Evolutionary conservation across 2,797 vertebrate species (phyloP).

Genomic region (Vultur gryphus): DNA sequence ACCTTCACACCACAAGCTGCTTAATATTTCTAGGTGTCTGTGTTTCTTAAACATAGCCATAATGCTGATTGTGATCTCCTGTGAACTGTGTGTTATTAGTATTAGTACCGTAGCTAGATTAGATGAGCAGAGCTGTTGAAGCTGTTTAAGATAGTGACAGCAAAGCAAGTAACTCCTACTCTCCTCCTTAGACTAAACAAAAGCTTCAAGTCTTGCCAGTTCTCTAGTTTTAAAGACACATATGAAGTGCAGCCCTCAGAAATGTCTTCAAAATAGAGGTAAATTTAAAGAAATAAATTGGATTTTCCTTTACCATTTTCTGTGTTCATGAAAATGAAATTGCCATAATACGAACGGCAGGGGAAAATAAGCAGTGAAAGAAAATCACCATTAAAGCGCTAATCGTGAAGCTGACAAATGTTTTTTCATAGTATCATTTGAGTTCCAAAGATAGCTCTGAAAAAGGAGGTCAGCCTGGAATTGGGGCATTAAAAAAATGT

Average conservation of each 20-base stretch:
- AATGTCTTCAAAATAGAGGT: not conserved
- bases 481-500: constrained; percentile 46
- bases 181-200: not conserved
- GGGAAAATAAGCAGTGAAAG: constrained; percentile 14
- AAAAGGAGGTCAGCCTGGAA: constrained; percentile 59
- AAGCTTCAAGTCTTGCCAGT: constrained; percentile 3
- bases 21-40: not conserved
- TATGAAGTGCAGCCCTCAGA: not conserved
- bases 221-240: not conserved
- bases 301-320: constrained; percentile 10
- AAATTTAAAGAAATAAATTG: constrained; percentile 15
- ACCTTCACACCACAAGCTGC: not conserved
- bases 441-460: constrained; percentile 36
- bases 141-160: not conserved
- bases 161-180: not conserved
- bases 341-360: not conserved
- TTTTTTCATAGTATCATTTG: constrained; percentile 37
- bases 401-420: constrained; percentile 14
- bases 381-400: not conserved
- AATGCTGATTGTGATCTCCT: not conserved
- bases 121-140: not conserved
- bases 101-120: not conserved
- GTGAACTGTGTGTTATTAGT: not conserved
- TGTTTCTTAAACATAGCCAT: not conserved
- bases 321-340: constrained; percentile 4